These are phyloP conservation scores for Oxygymnocypris stewartii DNA, from an alignment of 2,113 vertebrate species.

Conservation along the genomic window DNA sequence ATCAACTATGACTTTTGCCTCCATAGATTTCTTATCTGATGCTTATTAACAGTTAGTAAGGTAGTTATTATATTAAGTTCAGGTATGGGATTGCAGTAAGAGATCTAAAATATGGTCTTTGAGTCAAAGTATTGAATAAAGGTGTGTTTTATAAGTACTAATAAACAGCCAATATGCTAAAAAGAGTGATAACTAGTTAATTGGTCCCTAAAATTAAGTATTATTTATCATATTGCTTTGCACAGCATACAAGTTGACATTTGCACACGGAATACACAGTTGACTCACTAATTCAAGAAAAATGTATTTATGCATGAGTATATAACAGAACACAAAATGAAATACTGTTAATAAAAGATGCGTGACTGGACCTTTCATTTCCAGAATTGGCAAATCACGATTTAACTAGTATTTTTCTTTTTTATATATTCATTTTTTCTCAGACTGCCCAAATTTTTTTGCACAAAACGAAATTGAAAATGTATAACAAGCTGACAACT, in stretches of 20 bases:
- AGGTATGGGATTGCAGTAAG: too few species aligned
- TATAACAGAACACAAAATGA: not conserved
- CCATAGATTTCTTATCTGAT: too few species aligned
- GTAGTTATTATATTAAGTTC: too few species aligned
- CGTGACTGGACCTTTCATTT: not conserved
- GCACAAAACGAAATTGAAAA: not conserved
- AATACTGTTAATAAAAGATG: not conserved
- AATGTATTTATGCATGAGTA: not conserved
- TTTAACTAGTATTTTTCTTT: not conserved
- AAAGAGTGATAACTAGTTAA: not conserved
- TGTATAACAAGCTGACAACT: not conserved
- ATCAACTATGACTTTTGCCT: too few species aligned
- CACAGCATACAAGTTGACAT: not conserved
- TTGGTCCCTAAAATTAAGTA: not conserved
- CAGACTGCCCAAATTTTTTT: not conserved
- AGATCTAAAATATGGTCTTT: too few species aligned
- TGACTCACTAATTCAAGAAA: not conserved
- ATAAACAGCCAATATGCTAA: not conserved
- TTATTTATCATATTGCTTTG: not conserved
- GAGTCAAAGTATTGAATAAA: too few species aligned
- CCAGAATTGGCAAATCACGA: not conserved
- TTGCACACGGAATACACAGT: not conserved
- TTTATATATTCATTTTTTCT: not conserved
- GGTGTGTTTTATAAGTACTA: not conserved
- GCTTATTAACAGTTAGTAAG: too few species aligned